phyloP scores from a whole-genome alignment of 1,140 invertebrate genomes.

The Orius laevigatus region DNA sequence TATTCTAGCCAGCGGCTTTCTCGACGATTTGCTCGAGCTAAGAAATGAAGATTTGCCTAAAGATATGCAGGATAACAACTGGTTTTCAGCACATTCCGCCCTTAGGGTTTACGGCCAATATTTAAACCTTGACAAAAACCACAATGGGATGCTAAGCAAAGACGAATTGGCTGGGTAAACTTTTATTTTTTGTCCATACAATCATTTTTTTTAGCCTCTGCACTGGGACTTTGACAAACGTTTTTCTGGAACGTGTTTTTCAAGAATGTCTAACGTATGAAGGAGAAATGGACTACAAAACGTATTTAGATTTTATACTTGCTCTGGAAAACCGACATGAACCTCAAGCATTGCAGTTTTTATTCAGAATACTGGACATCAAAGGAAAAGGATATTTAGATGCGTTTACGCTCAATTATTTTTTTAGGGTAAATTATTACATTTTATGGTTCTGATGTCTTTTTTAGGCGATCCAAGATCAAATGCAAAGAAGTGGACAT shows the following conservation, averaged over 20 bases:
- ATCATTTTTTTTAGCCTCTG: constrained; percentile 52
- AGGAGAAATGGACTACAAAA: constrained; percentile 97
- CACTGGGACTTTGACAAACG: constrained; percentile 75
- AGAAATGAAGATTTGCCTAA: constrained; percentile 69
- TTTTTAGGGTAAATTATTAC: constrained; percentile 56
- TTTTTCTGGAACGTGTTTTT: constrained; percentile 85
- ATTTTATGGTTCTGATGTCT: not conserved
- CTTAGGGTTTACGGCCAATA: constrained; percentile 84
- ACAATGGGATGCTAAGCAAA: constrained; percentile 69
- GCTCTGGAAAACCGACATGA: constrained; percentile 85
- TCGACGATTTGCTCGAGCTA: constrained; percentile 80
- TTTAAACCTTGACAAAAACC: constrained; percentile 81
- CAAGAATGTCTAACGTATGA: constrained; percentile 90
- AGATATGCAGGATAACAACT: constrained; percentile 76
- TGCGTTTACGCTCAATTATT: constrained; percentile 81
- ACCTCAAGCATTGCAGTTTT: constrained; percentile 77
- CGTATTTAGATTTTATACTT: constrained; percentile 86
- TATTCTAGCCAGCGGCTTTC: constrained; percentile 76
- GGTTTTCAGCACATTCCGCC: constrained; percentile 86
- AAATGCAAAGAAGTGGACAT: constrained; percentile 67
- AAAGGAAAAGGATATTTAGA: constrained; percentile 75
- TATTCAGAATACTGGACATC: constrained; percentile 86
- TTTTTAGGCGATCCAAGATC: constrained; percentile 69
- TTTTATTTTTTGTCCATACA: too few relatives aligned
- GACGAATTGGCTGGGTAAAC: constrained; percentile 47